A percentile compares a stretch with the other conserved stretches of the same genome.
These are phyloP conservation scores for Columbina picui DNA, from an alignment of 2,113 vertebrate genomes.

Conservation along the genomic window DNA sequence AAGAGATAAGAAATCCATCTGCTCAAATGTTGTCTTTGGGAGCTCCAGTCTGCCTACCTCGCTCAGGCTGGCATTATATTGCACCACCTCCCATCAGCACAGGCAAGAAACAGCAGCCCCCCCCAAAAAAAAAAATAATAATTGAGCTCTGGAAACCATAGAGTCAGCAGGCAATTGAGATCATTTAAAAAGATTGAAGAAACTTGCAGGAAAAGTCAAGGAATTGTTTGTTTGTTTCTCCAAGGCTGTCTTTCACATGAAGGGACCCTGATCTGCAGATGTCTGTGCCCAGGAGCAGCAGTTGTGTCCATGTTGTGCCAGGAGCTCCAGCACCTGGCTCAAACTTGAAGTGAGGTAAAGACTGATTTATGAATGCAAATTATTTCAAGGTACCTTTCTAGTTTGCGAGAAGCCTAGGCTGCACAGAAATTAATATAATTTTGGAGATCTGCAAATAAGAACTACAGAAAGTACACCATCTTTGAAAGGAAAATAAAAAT, in stretches of 20 bases:
- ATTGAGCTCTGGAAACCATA: neutral
- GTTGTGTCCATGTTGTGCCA: fast-evolving
- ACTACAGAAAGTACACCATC: neutral
- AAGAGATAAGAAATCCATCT: neutral
- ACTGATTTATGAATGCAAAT: neutral
- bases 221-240: neutral
- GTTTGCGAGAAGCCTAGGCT: neutral
- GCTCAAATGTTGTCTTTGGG: neutral
- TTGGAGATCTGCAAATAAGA: neutral
- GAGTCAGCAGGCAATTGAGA: neutral
- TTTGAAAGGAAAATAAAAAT: neutral
- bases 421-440: neutral
- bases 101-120: neutral
- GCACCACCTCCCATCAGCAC: neutral
- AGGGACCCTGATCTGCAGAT: neutral
- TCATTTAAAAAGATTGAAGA: neutral
- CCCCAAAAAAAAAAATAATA: neutral
- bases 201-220: neutral
- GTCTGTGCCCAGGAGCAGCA: fast-evolving
- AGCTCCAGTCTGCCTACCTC: neutral
- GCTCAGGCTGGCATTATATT: neutral
- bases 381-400: neutral
- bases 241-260: neutral
- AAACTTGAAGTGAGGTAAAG: neutral
- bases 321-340: neutral